phyloP scores from a whole-genome alignment of 35 echinoderm and acorn worm genomes.

The Eucidaris tribuloides region DNA sequence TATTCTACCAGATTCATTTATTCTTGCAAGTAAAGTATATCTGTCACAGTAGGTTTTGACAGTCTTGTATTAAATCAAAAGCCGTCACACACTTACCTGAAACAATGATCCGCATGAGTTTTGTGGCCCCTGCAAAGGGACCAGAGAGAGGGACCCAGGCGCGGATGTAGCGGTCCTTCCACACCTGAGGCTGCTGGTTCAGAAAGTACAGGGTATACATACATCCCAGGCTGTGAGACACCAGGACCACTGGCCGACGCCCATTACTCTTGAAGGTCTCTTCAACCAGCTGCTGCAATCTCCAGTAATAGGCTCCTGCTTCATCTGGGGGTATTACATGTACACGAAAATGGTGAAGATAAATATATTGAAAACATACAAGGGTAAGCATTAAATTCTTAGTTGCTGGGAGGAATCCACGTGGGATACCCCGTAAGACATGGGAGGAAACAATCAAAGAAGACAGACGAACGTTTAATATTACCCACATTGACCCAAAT shows the following conservation, averaged over 20 bases:
- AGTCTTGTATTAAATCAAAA: not conserved
- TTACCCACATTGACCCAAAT: too few relatives aligned
- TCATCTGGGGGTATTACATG: constrained; percentile 56
- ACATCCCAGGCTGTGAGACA: constrained; percentile 86
- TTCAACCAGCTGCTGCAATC: constrained; percentile 68
- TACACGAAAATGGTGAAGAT: not conserved
- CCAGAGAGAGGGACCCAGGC: constrained; percentile 62
- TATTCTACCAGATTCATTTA: not conserved
- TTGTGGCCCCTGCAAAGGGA: constrained; percentile 77
- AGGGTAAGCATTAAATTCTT: too few relatives aligned
- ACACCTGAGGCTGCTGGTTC: constrained; percentile 52
- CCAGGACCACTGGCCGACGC: constrained; percentile 62
- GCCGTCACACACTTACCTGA: constrained; percentile 64
- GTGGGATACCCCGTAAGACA: too few relatives aligned
- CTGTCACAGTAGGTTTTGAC: not conserved
- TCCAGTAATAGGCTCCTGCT: constrained; percentile 28
- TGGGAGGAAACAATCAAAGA: too few relatives aligned
- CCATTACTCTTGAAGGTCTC: constrained; percentile 73
- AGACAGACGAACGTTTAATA: too few relatives aligned
- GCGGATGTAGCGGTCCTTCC: constrained; percentile 86
- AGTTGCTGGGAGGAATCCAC: too few relatives aligned
- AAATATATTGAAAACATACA: not conserved
- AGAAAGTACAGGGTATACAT: constrained; percentile 73
- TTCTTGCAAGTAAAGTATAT: too few relatives aligned
- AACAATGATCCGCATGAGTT: constrained; percentile 62